Evolutionary conservation across 2,113 vertebrate species (phyloP).

Genomic region (Pachypanchax playfairii): DNA sequence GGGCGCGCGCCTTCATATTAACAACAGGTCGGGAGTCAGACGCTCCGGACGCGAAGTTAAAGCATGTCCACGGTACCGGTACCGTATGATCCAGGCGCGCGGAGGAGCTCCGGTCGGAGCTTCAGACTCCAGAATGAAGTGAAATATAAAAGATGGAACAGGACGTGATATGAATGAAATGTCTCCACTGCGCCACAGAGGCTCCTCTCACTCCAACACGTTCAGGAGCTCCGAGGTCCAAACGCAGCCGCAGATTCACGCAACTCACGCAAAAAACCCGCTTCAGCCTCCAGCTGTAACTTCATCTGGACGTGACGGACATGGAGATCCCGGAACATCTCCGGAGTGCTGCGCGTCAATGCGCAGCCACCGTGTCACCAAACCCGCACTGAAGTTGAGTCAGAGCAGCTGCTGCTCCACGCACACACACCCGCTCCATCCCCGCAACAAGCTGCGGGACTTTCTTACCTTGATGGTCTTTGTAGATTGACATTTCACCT

Average conservation of each 20-base stretch:
- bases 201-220: no score
- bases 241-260: no score
- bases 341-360: constrained; percentile 55
- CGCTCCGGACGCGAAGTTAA: no score
- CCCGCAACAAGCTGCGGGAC: accelerated
- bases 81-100: no score
- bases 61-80: no score
- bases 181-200: constrained; percentile 59
- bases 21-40: background rate
- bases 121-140: no score
- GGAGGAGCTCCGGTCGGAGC: no score
- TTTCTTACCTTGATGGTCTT: constrained; percentile 85
- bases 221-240: background rate
- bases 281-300: background rate
- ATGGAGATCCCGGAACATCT: constrained; percentile 6
- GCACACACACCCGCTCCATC: background rate
- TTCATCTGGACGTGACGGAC: background rate
- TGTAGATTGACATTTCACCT: constrained; percentile 85
- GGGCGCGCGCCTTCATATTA: no score
- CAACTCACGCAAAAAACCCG: background rate
- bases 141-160: no score
- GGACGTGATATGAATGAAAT: constrained; percentile 72
- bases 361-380: constrained; percentile 38
- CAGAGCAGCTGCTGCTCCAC: constrained; percentile 10
- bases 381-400: constrained; percentile 44